Conservation (phyloP, 1,140 invertebrate genomes). For the Zaprionus ghesquierei region DNA sequence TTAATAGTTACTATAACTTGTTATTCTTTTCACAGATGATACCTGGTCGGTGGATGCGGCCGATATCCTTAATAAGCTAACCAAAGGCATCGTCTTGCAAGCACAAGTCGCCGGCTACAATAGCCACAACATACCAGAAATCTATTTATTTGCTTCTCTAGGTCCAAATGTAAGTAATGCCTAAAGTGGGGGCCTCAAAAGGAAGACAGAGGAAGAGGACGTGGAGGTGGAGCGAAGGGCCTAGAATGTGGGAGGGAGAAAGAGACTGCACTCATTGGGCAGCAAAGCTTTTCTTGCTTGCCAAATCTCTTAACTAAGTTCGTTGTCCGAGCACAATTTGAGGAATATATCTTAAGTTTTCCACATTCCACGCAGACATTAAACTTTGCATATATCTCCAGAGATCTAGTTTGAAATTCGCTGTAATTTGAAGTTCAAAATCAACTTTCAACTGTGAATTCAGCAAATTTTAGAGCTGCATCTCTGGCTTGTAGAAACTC, state of each 20-base stretch:
- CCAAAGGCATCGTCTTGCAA: slow-evolving; percentile 90
- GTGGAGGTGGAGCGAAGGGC: too few species aligned
- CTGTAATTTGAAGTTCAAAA: background rate
- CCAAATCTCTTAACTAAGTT: too few species aligned
- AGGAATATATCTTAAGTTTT: too few species aligned
- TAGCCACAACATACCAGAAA: slow-evolving; percentile 89
- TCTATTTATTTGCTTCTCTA: slow-evolving; percentile 90
- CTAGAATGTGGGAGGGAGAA: too few species aligned
- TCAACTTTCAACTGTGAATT: background rate
- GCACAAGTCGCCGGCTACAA: slow-evolving; percentile 93
- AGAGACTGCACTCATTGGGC: too few species aligned
- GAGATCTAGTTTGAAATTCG: too few species aligned
- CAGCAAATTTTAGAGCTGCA: background rate
- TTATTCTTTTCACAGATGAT: slow-evolving; percentile 66
- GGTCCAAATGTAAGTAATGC: slow-evolving; percentile 86
- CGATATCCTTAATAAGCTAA: slow-evolving; percentile 89
- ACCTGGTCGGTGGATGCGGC: slow-evolving; percentile 90
- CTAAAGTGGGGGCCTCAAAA: too few species aligned
- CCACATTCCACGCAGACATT: too few species aligned
- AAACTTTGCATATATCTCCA: too few species aligned
- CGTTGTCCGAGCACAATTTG: too few species aligned
- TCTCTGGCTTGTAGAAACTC: background rate
- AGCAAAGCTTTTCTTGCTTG: too few species aligned
- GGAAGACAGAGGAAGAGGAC: too few species aligned
- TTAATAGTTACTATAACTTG: background rate